phyloP scores from a whole-genome alignment of 92 coral and sea anemone species.

The Muricea muricata region DNA sequence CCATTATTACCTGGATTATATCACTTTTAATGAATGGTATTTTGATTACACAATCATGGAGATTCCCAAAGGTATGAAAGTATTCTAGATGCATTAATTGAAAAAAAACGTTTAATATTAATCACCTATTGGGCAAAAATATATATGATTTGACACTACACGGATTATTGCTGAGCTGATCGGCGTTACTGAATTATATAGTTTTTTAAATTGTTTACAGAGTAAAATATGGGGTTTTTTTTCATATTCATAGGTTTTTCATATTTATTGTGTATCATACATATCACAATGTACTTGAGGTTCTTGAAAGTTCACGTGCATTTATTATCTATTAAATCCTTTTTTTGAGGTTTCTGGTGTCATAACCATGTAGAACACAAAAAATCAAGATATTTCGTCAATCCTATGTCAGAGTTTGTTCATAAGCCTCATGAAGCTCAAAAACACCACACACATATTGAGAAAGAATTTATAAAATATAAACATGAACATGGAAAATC shows the following conservation, averaged over 20 bases:
- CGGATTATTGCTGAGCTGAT: too few relatives aligned
- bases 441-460: constrained; percentile 46
- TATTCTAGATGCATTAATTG: neutral
- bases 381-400: constrained; percentile 52
- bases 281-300: too few relatives aligned
- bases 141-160: too few relatives aligned
- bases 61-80: constrained; percentile 51
- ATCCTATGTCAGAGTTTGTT: constrained; percentile 63
- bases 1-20: constrained; percentile 57
- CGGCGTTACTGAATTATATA: too few relatives aligned
- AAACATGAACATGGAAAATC: constrained; percentile 53
- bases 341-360: constrained; percentile 58
- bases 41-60: constrained; percentile 50
- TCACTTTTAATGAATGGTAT: constrained; percentile 53
- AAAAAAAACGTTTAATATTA: too few relatives aligned
- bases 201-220: too few relatives aligned
- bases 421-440: constrained; percentile 43
- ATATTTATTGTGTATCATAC: too few relatives aligned
- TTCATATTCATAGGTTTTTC: too few relatives aligned
- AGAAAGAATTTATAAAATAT: constrained; percentile 30
- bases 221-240: too few relatives aligned
- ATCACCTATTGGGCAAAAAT: too few relatives aligned
- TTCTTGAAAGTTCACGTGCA: too few relatives aligned
- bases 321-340: too few relatives aligned
- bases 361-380: constrained; percentile 32